Percentiles rank a stretch among this genome's conserved stretches.
These are phyloP conservation scores for Bombus superbus DNA, from an alignment of 1,140 invertebrate genomes.

Conservation along the genomic window DNA sequence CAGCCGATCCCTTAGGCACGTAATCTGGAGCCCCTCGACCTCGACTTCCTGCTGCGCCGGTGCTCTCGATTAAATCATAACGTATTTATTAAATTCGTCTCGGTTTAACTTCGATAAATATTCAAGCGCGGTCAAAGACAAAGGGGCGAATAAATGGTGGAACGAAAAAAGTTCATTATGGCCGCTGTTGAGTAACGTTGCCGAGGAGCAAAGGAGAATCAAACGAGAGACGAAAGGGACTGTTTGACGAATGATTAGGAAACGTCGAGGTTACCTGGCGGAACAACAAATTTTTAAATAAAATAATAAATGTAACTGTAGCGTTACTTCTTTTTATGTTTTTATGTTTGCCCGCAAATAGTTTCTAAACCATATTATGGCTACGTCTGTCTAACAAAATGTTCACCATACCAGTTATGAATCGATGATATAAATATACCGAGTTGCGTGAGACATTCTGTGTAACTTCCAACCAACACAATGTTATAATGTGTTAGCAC, in stretches of 20 bases:
- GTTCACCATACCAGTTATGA: no score
- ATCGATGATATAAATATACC: no score
- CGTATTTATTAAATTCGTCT: slow-evolving; percentile 67
- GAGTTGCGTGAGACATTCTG: no score
- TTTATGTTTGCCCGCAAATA: no score
- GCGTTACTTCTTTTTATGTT: no score
- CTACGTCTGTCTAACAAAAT: no score
- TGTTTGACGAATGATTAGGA: neutral
- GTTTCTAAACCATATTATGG: no score
- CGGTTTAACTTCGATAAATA: slow-evolving; percentile 64
- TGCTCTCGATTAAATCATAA: slow-evolving; percentile 63
- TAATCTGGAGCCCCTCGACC: slow-evolving; percentile 35
- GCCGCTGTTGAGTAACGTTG: neutral
- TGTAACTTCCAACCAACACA: neutral
- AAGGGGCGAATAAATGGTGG: slow-evolving; percentile 25
- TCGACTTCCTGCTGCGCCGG: slow-evolving; percentile 3
- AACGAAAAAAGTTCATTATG: slow-evolving; percentile 29
- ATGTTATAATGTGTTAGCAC: neutral
- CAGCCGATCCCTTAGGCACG: slow-evolving; percentile 23
- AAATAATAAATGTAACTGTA: no score
- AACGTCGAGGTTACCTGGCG: no score
- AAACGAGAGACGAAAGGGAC: neutral
- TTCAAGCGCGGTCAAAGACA: slow-evolving; percentile 25
- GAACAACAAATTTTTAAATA: no score
- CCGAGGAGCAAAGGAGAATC: neutral